Evolutionary conservation across 2,113 vertebrate genomes (phyloP), one percentile per base, ranked within the genome.

Genomic region (Noturus placidus): DNA sequence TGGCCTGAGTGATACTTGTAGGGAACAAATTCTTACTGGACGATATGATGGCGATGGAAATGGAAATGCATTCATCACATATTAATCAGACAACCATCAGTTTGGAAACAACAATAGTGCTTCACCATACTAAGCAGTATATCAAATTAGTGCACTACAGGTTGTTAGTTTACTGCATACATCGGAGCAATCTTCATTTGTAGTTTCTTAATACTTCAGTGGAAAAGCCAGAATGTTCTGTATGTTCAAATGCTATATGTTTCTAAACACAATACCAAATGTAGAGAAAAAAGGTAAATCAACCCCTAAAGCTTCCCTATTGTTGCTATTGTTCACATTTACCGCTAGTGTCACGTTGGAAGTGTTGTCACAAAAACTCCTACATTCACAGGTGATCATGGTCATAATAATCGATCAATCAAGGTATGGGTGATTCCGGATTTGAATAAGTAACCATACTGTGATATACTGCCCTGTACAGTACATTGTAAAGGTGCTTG

Each of bases 1-100:
- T 70, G 74, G 54, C 8, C 46, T 56, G 46, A n/a, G 57, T n/a
- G 69, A 67, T 87, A 79, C 59, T 77, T 87, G 25, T 52, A 30
- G 9, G 78, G 30, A 80, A 57, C 17, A 35, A 54, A 54, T 57
- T 52, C 50, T 30, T 56, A 8, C 46, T 54, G 76, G 50, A 79
- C 1, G 6, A 54, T 30, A 79, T 56, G 2, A 8, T 4, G n/a
- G 7, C 19, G n/a, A 56, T 76, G 72, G 25, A 76, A 20, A 46
- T 46, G 30, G 56, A 30, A 56, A 56, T 79, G 52, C 77, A 52
- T 25, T 76, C 74, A 77, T 15, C 25, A 50, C 42, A 77, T 10
- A 50, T 77, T 77, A 52, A 1, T 46, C 20, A 76, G 25, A 25
- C 72, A 54, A n/a, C 27, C 19, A 80, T 33, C 1, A 80, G n/a